Evolutionary conservation across 1,140 invertebrate genomes (phyloP).

Genomic region (Lasioglossum baleicum): DNA sequence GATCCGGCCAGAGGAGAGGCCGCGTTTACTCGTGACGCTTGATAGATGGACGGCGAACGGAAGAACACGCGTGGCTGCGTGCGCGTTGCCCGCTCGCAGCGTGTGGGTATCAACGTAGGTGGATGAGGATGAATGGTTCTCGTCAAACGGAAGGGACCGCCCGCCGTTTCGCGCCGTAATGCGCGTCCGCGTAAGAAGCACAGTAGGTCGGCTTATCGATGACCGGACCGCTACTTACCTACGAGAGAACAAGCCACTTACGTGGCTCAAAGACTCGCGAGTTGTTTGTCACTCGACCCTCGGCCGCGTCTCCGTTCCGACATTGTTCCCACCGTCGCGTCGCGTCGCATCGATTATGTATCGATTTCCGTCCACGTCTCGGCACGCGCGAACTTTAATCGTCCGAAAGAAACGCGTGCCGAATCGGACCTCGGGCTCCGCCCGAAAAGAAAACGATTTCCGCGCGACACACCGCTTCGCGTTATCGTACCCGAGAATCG

Average conservation of each 20-base stretch:
- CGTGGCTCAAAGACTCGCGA: slow-evolving; percentile 34
- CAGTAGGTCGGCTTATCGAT: slow-evolving; percentile 74
- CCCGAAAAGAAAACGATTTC: background rate
- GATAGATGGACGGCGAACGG: slow-evolving; percentile 76
- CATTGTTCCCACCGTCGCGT: background rate
- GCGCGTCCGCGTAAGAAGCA: slow-evolving; percentile 70
- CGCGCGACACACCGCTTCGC: slow-evolving; percentile 15
- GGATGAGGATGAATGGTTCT: slow-evolving; percentile 79
- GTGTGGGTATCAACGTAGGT: slow-evolving; percentile 76
- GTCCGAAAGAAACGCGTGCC: background rate
- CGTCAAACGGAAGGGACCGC: slow-evolving; percentile 79
- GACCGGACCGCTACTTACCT: slow-evolving; percentile 72
- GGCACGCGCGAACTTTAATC: slow-evolving; percentile 29
- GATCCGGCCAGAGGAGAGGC: slow-evolving; percentile 50
- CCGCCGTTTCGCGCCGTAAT: slow-evolving; percentile 78
- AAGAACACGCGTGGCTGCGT: slow-evolving; percentile 72
- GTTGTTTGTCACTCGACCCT: slow-evolving; percentile 42
- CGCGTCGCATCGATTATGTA: background rate
- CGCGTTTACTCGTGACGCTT: slow-evolving; percentile 71
- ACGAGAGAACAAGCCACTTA: slow-evolving; percentile 65
- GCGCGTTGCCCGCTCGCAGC: slow-evolving; percentile 58
- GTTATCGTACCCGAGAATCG: slow-evolving; percentile 36
- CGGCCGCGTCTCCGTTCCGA: background rate
- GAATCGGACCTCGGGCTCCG: too few species aligned
- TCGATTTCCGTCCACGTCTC: too few species aligned